These are phyloP conservation scores for Ctena decussata DNA, from an alignment of 2,888 invertebrate genomes.

Conservation along the genomic window DNA sequence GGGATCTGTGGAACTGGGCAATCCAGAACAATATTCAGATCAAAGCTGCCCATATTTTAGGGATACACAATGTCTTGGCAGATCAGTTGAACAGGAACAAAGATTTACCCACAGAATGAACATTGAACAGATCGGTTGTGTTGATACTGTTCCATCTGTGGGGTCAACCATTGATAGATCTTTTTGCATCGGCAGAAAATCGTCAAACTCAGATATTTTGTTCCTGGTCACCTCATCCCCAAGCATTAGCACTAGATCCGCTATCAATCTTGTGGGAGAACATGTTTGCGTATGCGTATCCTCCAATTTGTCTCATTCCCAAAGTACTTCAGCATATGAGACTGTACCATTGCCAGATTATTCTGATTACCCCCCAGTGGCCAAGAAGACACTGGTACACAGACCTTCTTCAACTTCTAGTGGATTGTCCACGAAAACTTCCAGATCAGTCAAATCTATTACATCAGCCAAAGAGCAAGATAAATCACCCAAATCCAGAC, in stretches of 20 bases:
- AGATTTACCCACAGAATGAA: constrained; percentile 40
- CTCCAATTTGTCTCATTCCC: constrained; percentile 49
- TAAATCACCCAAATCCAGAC: too few species aligned
- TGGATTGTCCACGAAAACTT: constrained; percentile 37
- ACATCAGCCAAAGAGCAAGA: constrained; percentile 38
- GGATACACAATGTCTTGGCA: constrained; percentile 20
- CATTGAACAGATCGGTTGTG: constrained; percentile 20
- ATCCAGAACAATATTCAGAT: constrained; percentile 4
- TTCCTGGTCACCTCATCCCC: constrained; percentile 28
- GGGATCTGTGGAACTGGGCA: constrained; percentile 31
- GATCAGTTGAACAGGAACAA: constrained; percentile 22
- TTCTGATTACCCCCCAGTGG: constrained; percentile 51
- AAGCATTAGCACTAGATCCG: constrained; percentile 54
- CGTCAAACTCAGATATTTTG: constrained; percentile 37
- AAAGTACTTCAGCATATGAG: constrained; percentile 36
- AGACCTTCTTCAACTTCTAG: constrained; percentile 24
- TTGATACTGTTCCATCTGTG: not conserved
- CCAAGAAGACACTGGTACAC: constrained; percentile 41
- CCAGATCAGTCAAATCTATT: constrained; percentile 30
- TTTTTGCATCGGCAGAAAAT: constrained; percentile 42
- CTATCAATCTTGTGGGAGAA: constrained; percentile 46
- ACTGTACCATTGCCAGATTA: constrained; percentile 18
- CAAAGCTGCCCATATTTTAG: constrained; percentile 36
- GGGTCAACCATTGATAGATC: constrained; percentile 31
- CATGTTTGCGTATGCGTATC: constrained; percentile 58